phyloP scores from a whole-genome alignment of 2,113 vertebrate species.

The Rallus limicola region DNA sequence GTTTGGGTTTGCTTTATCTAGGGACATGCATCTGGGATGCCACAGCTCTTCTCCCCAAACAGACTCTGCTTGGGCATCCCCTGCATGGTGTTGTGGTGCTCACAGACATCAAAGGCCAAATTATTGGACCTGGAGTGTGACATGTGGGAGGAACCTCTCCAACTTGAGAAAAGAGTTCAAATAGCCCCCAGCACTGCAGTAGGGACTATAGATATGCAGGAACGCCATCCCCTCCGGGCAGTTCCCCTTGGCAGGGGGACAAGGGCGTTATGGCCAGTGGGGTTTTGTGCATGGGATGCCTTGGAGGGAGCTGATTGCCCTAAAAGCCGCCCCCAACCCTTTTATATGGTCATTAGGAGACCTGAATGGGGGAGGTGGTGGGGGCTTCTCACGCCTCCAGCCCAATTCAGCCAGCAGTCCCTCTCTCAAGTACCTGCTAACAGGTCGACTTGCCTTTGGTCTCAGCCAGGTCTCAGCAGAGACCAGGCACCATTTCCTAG shows the following conservation, averaged over 20 bases:
- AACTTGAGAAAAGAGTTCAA: background rate
- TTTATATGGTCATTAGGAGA: conserved; percentile 68
- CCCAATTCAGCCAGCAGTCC: conserved; percentile 42
- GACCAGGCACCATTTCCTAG: conserved; percentile 77
- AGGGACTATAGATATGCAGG: conserved; percentile 45
- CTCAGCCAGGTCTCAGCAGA: conserved; percentile 75
- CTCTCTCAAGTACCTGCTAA: conserved; percentile 89
- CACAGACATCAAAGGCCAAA: conserved; percentile 50
- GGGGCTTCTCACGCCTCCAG: conserved; percentile 72
- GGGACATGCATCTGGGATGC: background rate
- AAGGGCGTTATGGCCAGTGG: background rate
- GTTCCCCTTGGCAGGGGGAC: background rate
- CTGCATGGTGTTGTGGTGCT: background rate
- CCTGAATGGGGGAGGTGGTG: conserved; percentile 25
- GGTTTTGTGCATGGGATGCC: background rate
- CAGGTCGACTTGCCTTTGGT: conserved; percentile 83
- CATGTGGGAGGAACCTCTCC: background rate
- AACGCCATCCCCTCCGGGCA: background rate
- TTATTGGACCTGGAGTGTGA: background rate
- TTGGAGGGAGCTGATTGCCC: conserved; percentile 70
- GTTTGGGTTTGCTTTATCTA: background rate
- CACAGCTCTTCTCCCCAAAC: background rate
- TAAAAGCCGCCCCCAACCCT: conserved; percentile 72
- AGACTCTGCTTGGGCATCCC: background rate
- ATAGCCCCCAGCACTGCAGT: background rate